A percentile compares a stretch with the other conserved stretches of the same genome.
phyloP scores from a whole-genome alignment of 2,113 vertebrate species.

The Pachycephala philippinensis region DNA sequence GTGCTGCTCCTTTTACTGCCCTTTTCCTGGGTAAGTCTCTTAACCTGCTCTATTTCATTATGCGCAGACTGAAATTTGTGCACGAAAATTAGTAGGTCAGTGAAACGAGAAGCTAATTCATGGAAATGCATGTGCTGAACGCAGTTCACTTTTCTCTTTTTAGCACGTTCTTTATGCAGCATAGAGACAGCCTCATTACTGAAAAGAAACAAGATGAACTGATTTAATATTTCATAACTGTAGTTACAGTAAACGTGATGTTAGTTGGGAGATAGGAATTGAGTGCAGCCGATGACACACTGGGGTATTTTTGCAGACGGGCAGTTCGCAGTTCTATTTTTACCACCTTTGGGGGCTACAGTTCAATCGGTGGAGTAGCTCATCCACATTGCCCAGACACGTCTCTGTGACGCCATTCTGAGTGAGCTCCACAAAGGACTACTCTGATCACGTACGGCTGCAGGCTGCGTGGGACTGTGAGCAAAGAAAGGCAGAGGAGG shows the following conservation, averaged over 20 bases:
- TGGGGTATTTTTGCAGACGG: neutral
- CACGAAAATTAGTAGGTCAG: neutral
- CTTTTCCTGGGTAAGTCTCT: neutral
- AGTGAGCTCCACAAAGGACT: neutral
- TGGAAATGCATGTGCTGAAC: neutral
- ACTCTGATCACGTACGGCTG: neutral
- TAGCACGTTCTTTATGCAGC: neutral
- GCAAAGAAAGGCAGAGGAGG: neutral
- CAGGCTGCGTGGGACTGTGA: neutral
- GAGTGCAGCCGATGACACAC: neutral
- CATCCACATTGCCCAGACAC: neutral
- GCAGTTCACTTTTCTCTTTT: neutral
- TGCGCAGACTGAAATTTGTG: neutral
- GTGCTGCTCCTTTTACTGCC: neutral
- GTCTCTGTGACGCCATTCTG: neutral
- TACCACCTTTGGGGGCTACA: neutral
- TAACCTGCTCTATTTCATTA: neutral
- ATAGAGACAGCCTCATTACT: neutral
- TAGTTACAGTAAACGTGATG: neutral
- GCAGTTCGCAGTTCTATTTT: constrained; percentile 20
- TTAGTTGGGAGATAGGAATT: neutral
- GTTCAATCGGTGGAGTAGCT: neutral
- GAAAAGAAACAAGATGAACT: neutral
- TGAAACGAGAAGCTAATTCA: neutral
- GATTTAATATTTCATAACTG: neutral